phyloP scores from a whole-genome alignment of 2,888 invertebrate genomes.

The Hypercompe scribonia region DNA sequence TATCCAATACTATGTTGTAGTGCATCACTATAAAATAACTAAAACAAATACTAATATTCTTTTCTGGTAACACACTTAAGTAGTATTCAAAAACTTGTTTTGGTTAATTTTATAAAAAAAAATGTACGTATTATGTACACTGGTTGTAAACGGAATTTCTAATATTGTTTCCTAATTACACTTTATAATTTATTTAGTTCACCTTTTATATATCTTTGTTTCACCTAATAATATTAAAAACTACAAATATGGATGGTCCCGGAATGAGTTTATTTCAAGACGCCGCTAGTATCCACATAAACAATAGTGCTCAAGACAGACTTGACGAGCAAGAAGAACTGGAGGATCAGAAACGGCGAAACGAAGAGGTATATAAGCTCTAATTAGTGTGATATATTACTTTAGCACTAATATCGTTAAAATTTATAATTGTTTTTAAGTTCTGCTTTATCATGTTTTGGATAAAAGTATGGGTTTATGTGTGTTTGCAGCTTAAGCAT shows the following conservation, averaged over 20 bases:
- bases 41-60: slow-evolving; percentile 22
- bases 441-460: background rate
- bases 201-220: slow-evolving; percentile 3
- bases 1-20: too few relatives aligned
- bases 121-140: slow-evolving; percentile 23
- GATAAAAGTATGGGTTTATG: background rate
- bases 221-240: slow-evolving; percentile 17
- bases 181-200: slow-evolving; percentile 14
- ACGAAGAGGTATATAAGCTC: slow-evolving; percentile 86
- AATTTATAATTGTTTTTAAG: background rate
- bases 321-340: slow-evolving; percentile 90
- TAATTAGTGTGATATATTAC: background rate
- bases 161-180: slow-evolving; percentile 14
- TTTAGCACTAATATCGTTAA: background rate
- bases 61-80: slow-evolving; percentile 34
- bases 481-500: slow-evolving; percentile 86
- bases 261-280: slow-evolving; percentile 91
- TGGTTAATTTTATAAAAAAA: slow-evolving; percentile 29
- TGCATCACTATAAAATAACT: too few relatives aligned
- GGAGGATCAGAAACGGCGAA: slow-evolving; percentile 89
- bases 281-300: slow-evolving; percentile 88
- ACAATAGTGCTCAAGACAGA: slow-evolving; percentile 87
- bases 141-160: slow-evolving; percentile 11
- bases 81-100: slow-evolving; percentile 53
- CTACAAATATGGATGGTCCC: slow-evolving; percentile 84